Evolutionary conservation across 2,113 vertebrate genomes (phyloP), one percentile per base, ranked within the genome.

Genomic region (Hyperoodon ampullatus): DNA sequence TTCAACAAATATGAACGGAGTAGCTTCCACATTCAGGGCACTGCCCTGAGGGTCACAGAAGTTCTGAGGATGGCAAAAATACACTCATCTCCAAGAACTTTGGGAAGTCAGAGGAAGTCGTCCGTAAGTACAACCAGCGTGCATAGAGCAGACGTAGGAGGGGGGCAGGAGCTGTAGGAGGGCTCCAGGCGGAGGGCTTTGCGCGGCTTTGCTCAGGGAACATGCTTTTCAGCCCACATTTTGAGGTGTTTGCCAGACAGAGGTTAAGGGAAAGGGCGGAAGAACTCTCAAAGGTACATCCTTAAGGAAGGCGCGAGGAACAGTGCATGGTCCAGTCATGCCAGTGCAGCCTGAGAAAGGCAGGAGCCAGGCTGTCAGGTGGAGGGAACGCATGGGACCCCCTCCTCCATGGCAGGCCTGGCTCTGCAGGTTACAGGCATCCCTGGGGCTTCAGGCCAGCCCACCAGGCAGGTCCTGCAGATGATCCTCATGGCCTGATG

Each of bases 331-430:
- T 30, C 24, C 19, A 21, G 10, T 68, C 24, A 3, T 0, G 30
- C 28, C 13, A 13, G n/a, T 18, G 42, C 35, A 44, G 3, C 6
- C 10, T 28, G 35, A 71, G 42, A 19, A 12, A 58, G 21, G 7
- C 0, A 1, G 53, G 65, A 12, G 1, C 28, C 1, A 1, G 15
- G 35, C 3, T 39, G 23, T 42, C 15, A 14, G 35, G 33, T 6
- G 6, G 7, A 4, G 26, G 47, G 42, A 70, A 39, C 14, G 15
- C 24, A 0, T 0, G 8, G 8, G 19, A 9, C 18, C 15, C 15
- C 18, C 33, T 70, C 0, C 14, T n/a, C 11, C 24, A 1, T 2
- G 24, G 6, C 19, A 33, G 30, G 19, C 83, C n/a, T 0, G 7
- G n/a, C 72, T n/a, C 66, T 50, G 15, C 4, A 8, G 14, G 19